phyloP scores from a whole-genome alignment of 2,113 vertebrate species.

The Laterallus jamaicensis region DNA sequence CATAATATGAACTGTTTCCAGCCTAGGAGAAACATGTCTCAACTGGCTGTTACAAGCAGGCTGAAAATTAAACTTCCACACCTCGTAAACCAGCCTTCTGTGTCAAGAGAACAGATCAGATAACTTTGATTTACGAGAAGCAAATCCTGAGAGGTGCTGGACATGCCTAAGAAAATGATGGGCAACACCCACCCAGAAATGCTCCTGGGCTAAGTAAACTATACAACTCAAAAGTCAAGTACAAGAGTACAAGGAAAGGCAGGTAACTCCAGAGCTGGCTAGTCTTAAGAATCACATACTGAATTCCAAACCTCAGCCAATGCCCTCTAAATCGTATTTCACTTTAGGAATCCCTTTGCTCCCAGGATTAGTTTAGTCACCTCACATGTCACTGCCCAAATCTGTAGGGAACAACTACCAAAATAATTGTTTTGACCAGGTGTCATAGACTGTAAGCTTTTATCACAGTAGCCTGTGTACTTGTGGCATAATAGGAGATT shows the following conservation, averaged over 20 bases:
- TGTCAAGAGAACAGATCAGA: conserved; percentile 20
- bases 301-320: conserved; percentile 2
- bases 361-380: conserved; percentile 30
- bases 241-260: neutral
- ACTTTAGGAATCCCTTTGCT: conserved; percentile 48
- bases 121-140: conserved; percentile 26
- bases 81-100: neutral
- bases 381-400: conserved; percentile 20
- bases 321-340: conserved; percentile 46
- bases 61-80: conserved; percentile 15
- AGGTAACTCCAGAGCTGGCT: neutral
- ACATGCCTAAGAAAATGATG: neutral
- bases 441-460: conserved; percentile 45
- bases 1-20: neutral
- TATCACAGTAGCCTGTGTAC: conserved; percentile 53
- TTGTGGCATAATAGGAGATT: conserved; percentile 63
- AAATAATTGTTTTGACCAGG: conserved; percentile 69
- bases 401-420: neutral
- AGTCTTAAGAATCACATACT: neutral
- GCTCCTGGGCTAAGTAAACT: neutral
- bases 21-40: neutral
- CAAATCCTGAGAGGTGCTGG: neutral
- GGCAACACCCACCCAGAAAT: neutral
- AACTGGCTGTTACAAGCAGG: neutral
- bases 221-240: neutral